These are phyloP conservation scores for Caenorhabditis japonica DNA, from an alignment of 2,888 invertebrate species.

Conservation along the genomic window DNA sequence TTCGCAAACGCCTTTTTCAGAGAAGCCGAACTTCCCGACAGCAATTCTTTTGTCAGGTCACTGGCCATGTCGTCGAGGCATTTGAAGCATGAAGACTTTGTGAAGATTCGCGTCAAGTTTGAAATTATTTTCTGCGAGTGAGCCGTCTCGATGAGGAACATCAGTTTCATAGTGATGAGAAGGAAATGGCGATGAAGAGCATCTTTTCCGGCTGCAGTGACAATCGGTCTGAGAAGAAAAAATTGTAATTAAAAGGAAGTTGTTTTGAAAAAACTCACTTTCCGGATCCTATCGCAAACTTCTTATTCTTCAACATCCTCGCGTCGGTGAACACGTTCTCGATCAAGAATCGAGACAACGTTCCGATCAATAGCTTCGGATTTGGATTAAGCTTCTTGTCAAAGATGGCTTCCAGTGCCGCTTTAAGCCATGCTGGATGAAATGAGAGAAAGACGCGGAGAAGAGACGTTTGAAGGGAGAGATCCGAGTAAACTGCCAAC, in stretches of 20 bases:
- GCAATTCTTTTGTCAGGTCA: constrained; percentile 49
- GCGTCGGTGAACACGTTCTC: constrained; percentile 54
- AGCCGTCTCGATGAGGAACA: constrained; percentile 50
- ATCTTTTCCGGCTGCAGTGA: constrained; percentile 50
- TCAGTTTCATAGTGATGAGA: constrained; percentile 27
- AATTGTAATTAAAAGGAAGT: too few species aligned
- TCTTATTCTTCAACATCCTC: constrained; percentile 54
- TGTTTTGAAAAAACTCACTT: constrained; percentile 52
- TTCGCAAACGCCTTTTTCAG: constrained; percentile 48
- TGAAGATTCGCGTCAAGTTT: constrained; percentile 46
- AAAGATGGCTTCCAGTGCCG: constrained; percentile 59
- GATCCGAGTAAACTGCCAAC: constrained; percentile 27
- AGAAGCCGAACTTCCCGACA: constrained; percentile 45
- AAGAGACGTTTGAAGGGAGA: constrained; percentile 51
- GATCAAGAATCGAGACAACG: constrained; percentile 51
- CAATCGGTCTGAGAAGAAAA: too few species aligned
- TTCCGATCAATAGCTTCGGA: constrained; percentile 17
- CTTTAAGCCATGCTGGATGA: constrained; percentile 60
- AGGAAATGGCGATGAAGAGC: constrained; percentile 60
- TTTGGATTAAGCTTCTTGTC: constrained; percentile 18
- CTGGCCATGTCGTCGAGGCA: constrained; percentile 47
- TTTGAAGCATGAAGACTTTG: constrained; percentile 42
- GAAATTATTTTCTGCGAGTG: constrained; percentile 36
- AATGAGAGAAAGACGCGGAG: constrained; percentile 59
- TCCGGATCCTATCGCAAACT: constrained; percentile 60